Percentiles rank a stretch among this genome's conserved stretches.
phyloP scores from a whole-genome alignment of 1,140 invertebrate genomes.

The Calephelis nemesis region DNA sequence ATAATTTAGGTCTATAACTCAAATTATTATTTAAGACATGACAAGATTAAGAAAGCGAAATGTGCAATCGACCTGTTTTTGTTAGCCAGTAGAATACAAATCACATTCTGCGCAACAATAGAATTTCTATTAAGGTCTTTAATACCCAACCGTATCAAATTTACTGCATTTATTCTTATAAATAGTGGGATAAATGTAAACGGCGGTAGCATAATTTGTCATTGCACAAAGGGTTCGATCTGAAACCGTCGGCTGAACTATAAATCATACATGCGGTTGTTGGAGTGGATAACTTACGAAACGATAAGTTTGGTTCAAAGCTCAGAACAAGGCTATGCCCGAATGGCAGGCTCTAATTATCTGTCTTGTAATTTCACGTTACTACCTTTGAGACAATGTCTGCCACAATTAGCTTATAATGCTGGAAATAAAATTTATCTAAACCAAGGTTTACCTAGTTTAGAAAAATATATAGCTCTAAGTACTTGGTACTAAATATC shows the following conservation, averaged over 20 bases:
- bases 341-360: constrained; percentile 72
- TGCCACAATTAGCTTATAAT: constrained; percentile 13
- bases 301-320: constrained; percentile 45
- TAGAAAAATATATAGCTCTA: background rate
- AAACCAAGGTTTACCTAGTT: background rate
- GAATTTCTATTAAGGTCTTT: constrained; percentile 31
- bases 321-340: constrained; percentile 46
- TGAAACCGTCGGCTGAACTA: constrained; percentile 43
- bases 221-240: constrained; percentile 62
- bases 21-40: background rate
- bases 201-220: constrained; percentile 66
- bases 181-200: constrained; percentile 50
- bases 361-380: constrained; percentile 67
- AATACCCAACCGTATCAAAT: constrained; percentile 31
- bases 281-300: constrained; percentile 60
- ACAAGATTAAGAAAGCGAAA: background rate
- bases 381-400: constrained; percentile 44
- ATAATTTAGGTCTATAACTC: no score
- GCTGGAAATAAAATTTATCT: constrained; percentile 1
- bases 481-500: no score
- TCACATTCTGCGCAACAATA: constrained; percentile 33
- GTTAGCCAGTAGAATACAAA: constrained; percentile 24
- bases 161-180: constrained; percentile 32
- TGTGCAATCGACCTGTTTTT: background rate
- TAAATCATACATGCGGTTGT: constrained; percentile 64